Base-by-base conservation (phyloP, 2,113 vertebrate genomes). In the Holacanthus passer region DNA sequence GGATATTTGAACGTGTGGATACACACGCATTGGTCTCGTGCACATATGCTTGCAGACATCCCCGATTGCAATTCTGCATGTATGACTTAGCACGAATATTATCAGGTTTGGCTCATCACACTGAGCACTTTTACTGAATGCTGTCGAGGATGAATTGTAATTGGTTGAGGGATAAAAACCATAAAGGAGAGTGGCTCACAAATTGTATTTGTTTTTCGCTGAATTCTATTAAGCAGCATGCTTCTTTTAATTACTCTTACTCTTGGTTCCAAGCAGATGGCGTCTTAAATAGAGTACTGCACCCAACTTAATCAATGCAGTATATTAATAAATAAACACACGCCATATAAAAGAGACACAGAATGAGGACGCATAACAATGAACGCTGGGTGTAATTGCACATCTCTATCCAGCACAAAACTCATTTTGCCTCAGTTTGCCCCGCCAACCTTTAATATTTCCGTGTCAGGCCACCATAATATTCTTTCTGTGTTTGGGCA, bases 211-310 rank as follows among this genome's bases (percentile, higher is more conserved):
- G 43, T 82, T 43, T 53, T 19, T 73, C 69, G 59, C 52, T 59
- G 74, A 80, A 91, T 94, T 93, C 68, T 91, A 85, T 91, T 93
- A 92, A 92, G 87, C 68, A 84, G 79, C 65, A 73, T 83, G 89
- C 90, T 89, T 77, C 77, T 92, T 94, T 94, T 95, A 94, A 95
- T 95, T 94, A 93, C 90, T 90, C 75, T 69, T 84, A 56, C 87
- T 78, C 79, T 90, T 85, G 53, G 82, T 89, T 85, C 85, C 83
- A 76, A 93, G 83, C 92, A 95, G 91, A 94, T 94, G 91, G 90
- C 2, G 16, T 91, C 80, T 81, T 86, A 76, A 90, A 88, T 83
- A 83, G 73, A 83, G 47, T 77, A 60, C 70, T 87, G 88, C 76
- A 53, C 55, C 85, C 29, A 82, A 87, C 74, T 81, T 62, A 87